phyloP scores from a whole-genome alignment of 2,797 vertebrate species.

The Sylvilagus floridanus region DNA sequence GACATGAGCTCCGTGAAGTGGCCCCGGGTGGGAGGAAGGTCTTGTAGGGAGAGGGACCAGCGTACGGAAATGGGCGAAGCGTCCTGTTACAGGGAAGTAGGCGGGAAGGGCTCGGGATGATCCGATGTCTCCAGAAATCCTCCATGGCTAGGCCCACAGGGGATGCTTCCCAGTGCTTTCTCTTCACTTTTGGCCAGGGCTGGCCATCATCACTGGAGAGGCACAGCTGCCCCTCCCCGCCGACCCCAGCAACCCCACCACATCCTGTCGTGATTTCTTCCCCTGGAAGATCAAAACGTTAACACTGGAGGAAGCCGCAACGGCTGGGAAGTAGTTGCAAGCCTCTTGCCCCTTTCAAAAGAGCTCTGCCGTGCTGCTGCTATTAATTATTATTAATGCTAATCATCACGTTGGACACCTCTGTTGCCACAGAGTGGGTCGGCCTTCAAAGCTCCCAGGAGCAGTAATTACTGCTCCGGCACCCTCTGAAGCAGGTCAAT shows the following conservation, averaged over 20 bases:
- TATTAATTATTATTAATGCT: constrained; percentile 63
- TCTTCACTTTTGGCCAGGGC: neutral
- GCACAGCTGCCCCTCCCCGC: neutral
- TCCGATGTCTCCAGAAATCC: neutral
- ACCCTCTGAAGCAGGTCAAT: constrained; percentile 47
- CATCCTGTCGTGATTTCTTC: neutral
- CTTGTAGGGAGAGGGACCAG: neutral
- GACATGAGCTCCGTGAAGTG: neutral
- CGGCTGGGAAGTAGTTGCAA: constrained; percentile 24
- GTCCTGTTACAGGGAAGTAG: neutral
- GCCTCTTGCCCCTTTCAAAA: constrained; percentile 50
- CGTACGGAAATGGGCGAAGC: neutral
- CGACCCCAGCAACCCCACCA: neutral
- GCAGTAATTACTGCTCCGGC: constrained; percentile 49
- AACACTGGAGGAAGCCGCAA: neutral
- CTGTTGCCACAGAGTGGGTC: constrained; percentile 40
- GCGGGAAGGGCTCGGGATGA: neutral
- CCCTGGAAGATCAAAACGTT: constrained; percentile 6
- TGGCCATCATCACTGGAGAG: neutral
- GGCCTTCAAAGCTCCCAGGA: constrained; percentile 66
- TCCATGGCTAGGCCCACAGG: neutral
- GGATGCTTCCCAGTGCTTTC: neutral
- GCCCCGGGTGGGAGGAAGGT: neutral
- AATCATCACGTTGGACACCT: constrained; percentile 57
- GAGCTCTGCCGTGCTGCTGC: constrained; percentile 47